Evolutionary conservation across 2,888 invertebrate genomes (phyloP).

Genomic region (Lasioglossum calceatum): DNA sequence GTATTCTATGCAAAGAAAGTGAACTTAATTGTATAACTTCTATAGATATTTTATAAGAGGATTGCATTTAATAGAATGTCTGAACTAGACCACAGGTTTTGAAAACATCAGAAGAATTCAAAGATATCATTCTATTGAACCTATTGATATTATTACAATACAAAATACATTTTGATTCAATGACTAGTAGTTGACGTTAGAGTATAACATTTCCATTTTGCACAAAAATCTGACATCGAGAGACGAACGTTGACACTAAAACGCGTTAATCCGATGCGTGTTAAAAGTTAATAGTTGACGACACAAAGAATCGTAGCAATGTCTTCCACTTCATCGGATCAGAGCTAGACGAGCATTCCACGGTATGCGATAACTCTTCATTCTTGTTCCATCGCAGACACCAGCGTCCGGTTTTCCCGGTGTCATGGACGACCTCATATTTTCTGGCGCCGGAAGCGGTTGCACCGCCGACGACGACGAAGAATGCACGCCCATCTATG

Average conservation of each 20-base stretch:
- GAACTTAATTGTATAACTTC: no score
- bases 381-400: slow-evolving; percentile 86
- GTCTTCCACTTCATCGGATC: not conserved
- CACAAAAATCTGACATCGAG: not conserved
- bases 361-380: slow-evolving; percentile 10
- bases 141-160: no score
- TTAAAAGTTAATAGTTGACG: not conserved
- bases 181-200: not conserved
- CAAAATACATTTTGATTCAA: not conserved
- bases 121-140: not conserved
- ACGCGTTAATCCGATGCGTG: not conserved
- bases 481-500: slow-evolving; percentile 93
- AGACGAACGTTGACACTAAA: not conserved
- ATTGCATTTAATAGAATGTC: no score
- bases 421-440: slow-evolving; percentile 94
- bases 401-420: slow-evolving; percentile 92
- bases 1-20: no score
- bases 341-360: not conserved
- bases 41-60: no score
- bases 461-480: slow-evolving; percentile 96
- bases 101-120: not conserved
- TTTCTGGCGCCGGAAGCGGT: slow-evolving; percentile 96
- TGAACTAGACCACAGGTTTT: not conserved
- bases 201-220: not conserved
- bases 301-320: not conserved